Evolutionary conservation across 2,797 vertebrate genomes (phyloP).

Genomic region (Neosilurus hyrtlii): DNA sequence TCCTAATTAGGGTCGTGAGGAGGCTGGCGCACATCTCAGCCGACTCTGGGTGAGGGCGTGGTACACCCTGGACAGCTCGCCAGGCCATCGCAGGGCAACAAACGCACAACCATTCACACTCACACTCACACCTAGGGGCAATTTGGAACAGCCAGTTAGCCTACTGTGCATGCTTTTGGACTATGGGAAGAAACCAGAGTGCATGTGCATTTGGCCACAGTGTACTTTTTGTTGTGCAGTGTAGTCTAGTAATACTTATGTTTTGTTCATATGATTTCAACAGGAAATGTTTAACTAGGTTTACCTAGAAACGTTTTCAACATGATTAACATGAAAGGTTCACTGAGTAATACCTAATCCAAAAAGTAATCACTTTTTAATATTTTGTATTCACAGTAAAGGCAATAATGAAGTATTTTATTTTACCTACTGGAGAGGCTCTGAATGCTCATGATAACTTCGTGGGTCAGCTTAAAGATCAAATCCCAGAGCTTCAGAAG

Average conservation of each 20-base stretch:
- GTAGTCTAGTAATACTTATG: not conserved
- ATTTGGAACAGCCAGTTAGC: no score
- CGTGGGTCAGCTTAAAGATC: not conserved
- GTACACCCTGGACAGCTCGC: no score
- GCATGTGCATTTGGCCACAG: not conserved
- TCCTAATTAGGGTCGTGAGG: no score
- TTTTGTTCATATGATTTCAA: not conserved
- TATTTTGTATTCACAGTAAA: not conserved
- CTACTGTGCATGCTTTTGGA: not conserved
- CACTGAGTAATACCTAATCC: not conserved
- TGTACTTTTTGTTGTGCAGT: not conserved
- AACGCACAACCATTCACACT: no score
- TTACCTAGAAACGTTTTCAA: not conserved
- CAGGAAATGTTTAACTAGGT: not conserved
- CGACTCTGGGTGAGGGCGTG: no score
- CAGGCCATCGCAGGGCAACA: no score
- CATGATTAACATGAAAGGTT: not conserved
- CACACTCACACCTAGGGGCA: no score
- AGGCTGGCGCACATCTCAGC: no score
- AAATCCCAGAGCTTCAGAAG: not conserved
- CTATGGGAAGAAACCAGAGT: no score
- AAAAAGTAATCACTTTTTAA: not conserved
- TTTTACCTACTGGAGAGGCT: not conserved
- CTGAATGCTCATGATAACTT: fast-evolving
- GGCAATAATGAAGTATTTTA: not conserved